Evolutionary conservation across 2,113 vertebrate genomes (phyloP), one percentile per base, ranked within the genome.

Genomic region (Numida meleagris): DNA sequence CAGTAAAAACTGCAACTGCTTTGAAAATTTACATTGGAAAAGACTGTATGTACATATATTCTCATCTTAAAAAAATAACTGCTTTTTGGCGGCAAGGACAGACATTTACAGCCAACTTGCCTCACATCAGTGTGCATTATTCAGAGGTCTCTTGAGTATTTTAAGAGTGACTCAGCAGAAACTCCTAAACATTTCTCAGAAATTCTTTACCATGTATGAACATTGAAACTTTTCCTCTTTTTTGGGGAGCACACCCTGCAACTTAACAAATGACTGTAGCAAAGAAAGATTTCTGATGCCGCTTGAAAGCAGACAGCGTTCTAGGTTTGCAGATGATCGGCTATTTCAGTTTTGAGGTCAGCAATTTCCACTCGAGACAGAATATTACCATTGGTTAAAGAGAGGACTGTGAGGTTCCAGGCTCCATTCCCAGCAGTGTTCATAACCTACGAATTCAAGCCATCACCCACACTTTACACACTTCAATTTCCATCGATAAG

Each of bases 151-250:
- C 71, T 87, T 16, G 77, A 92, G 58, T 81, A 67, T 82, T 95
- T 93, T 74, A 73, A 53, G 77, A 91, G 75, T 71, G 75, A 94
- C 93, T 94, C 94, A 94, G 89, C 89, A 92, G 51, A 68, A 88
- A 94, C 84, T 94, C 78, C 84, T 92, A 96, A 89, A 48, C 81
- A 82, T 91, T 94, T 94, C 78, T 85, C 78, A 87, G 66, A 96
- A 93, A 96, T 95, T 83, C 83, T 93, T 96, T 94, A 93, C 96
- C 92, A 71, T 94, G 67, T 96, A 92, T 80, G 89, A 91, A 50
- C 91, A 92, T 1, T 76, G 33, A 90, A 86, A 58, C 31, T 48
- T 68, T 36, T 29, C n/a, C 51, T 9, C 14, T 19, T 29, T 70
- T 77, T 31, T 53, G 43, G 71, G 4, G 29, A 77, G 36, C 36